Conservation (phyloP, 2,797 vertebrate species). For the Dipus sagitta region DNA sequence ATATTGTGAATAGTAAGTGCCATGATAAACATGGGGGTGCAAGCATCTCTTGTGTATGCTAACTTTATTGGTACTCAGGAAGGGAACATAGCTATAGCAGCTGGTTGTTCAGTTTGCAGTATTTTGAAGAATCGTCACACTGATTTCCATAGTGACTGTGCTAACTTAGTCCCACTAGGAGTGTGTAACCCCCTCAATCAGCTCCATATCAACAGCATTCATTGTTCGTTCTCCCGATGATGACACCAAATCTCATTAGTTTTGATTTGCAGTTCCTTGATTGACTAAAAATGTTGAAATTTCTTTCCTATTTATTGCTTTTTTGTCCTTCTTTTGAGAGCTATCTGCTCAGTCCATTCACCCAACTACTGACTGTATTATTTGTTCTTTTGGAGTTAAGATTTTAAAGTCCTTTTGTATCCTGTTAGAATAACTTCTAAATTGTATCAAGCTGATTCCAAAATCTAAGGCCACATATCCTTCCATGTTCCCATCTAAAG, state of each 20-base stretch:
- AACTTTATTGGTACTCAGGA: not conserved
- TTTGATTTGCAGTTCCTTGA: not conserved
- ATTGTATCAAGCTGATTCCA: not conserved
- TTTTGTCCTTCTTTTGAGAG: not conserved
- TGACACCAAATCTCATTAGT: not conserved
- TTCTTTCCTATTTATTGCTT: not conserved
- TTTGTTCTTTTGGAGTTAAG: not conserved
- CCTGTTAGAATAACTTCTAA: not conserved
- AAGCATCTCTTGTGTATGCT: not conserved
- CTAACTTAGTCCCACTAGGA: not conserved
- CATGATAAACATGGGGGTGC: not conserved
- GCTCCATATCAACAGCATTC: not conserved
- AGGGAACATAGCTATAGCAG: no score
- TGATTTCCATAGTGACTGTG: not conserved
- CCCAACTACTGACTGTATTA: not conserved
- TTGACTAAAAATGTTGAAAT: not conserved
- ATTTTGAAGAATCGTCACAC: not conserved
- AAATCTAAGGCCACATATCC: conserved; percentile 23
- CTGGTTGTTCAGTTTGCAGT: not conserved
- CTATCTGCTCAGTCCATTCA: not conserved
- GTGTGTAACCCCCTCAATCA: not conserved
- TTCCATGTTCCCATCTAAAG: not conserved
- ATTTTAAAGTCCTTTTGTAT: not conserved
- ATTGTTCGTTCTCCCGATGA: not conserved
- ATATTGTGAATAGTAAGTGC: not conserved